phyloP scores from a whole-genome alignment of 2,888 invertebrate genomes.

The Platycheirus rosarum region DNA sequence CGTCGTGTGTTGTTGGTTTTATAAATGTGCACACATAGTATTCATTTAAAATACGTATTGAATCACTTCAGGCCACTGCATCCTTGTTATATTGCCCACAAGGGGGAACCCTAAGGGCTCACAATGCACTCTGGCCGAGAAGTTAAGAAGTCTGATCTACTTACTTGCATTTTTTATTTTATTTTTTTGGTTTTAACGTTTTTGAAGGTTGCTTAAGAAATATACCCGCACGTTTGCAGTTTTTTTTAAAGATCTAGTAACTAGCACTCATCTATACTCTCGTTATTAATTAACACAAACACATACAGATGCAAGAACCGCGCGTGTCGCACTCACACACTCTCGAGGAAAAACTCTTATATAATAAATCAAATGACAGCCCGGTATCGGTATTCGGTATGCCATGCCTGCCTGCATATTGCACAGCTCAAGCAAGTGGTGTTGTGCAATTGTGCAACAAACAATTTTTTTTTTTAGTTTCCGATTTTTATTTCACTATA shows the following conservation, averaged over 20 bases:
- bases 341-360: neutral
- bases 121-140: neutral
- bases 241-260: slow-evolving; percentile 5
- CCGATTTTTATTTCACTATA: slow-evolving; percentile 2
- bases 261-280: slow-evolving; percentile 1
- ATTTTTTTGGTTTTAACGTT: neutral
- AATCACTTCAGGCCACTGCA: slow-evolving; percentile 28
- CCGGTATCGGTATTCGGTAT: slow-evolving; percentile 36
- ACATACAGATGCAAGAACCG: slow-evolving; percentile 7
- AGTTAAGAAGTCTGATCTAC: neutral
- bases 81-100: slow-evolving; percentile 9
- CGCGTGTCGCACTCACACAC: slow-evolving; percentile 31
- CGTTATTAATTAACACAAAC: slow-evolving; percentile 12
- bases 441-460: slow-evolving; percentile 63
- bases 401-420: slow-evolving; percentile 19
- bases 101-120: neutral
- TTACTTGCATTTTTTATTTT: neutral
- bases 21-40: slow-evolving; percentile 17
- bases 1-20: slow-evolving; percentile 28
- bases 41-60: slow-evolving; percentile 29
- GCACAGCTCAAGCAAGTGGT: slow-evolving; percentile 36
- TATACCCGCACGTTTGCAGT: neutral
- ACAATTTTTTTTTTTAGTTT: slow-evolving; percentile 48
- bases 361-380: slow-evolving; percentile 63
- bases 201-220: slow-evolving; percentile 7